These are phyloP conservation scores for Molothrus ater DNA, from an alignment of 2,797 vertebrate genomes.

Conservation along the genomic window DNA sequence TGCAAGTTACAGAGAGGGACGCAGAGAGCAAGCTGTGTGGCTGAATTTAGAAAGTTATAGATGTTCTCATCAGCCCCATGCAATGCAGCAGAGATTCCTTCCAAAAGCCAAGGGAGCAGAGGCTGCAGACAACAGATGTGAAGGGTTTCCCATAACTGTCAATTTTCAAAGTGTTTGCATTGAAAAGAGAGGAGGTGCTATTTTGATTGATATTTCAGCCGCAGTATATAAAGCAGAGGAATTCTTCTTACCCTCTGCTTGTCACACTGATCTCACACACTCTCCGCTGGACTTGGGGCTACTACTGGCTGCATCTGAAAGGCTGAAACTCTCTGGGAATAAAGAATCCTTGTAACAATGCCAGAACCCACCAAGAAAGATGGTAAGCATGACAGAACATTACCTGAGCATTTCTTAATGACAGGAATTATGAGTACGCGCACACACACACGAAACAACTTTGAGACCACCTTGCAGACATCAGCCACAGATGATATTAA, in stretches of 20 bases:
- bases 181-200: constrained; percentile 87
- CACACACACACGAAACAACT: neutral
- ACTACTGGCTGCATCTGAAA: constrained; percentile 64
- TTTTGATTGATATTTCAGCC: constrained; percentile 68
- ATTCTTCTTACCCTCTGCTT: constrained; percentile 82
- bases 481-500: neutral
- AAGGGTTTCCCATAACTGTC: constrained; percentile 78
- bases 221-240: constrained; percentile 88
- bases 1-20: constrained; percentile 10
- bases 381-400: constrained; percentile 71
- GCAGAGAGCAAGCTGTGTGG: constrained; percentile 8
- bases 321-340: constrained; percentile 72
- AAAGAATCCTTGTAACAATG: constrained; percentile 85
- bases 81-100: constrained; percentile 81
- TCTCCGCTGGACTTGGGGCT: constrained; percentile 77
- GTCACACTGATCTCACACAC: constrained; percentile 79
- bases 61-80: constrained; percentile 79
- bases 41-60: constrained; percentile 83
- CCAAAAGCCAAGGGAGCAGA: constrained; percentile 78
- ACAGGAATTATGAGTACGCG: neutral
- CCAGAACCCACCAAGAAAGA: constrained; percentile 97
- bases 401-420: neutral
- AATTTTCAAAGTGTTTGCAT: constrained; percentile 79
- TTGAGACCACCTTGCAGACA: neutral
- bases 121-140: constrained; percentile 78